Evolutionary conservation across 2,113 vertebrate genomes (phyloP).

Genomic region (Oenanthe oenanthe): DNA sequence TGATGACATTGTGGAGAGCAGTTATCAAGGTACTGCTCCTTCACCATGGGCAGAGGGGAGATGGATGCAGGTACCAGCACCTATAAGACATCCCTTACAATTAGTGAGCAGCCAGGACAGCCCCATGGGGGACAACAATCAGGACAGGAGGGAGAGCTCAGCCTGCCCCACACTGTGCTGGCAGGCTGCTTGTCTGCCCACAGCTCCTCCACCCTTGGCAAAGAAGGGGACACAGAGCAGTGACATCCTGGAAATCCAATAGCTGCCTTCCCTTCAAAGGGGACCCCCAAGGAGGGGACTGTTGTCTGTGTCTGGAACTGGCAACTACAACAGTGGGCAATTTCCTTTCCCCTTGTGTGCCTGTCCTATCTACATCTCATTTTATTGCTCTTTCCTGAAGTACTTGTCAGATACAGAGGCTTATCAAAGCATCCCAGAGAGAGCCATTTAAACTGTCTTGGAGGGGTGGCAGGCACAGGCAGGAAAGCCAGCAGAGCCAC

Average conservation of each 20-base stretch:
- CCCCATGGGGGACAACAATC: accelerated
- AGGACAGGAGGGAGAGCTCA: neutral
- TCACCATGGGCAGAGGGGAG: neutral
- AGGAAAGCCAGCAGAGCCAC: accelerated
- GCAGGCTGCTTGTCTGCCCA: neutral
- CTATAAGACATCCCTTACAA: neutral
- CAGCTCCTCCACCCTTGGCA: neutral
- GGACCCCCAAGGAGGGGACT: neutral
- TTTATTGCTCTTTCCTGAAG: neutral
- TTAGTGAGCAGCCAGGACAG: neutral
- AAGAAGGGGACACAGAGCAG: neutral
- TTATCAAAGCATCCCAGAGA: neutral
- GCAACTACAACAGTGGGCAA: neutral
- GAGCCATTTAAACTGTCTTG: neutral
- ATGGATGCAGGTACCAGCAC: neutral
- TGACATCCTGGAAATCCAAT: neutral
- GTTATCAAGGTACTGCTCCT: neutral
- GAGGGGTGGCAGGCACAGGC: accelerated
- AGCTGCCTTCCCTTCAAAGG: neutral
- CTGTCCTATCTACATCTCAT: neutral
- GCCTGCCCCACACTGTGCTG: neutral
- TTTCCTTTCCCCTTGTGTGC: neutral
- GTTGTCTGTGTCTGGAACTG: accelerated
- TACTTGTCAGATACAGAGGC: neutral
- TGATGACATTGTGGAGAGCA: neutral